Evolutionary conservation across 2,888 invertebrate genomes (phyloP).

Genomic region (Altica lythri): DNA sequence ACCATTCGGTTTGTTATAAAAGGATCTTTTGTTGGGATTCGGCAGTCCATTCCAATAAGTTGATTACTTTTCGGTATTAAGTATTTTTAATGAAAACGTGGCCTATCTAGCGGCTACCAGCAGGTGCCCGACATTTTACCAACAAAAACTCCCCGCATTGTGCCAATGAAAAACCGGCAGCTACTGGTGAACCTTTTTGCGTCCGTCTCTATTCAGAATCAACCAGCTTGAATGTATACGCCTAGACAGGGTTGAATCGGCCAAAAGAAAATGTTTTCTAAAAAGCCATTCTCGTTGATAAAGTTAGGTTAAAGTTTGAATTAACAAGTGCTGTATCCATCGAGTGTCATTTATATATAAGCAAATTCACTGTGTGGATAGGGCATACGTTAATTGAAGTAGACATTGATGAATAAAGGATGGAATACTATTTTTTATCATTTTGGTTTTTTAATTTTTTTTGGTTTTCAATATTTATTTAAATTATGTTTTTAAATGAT

Average conservation of each 20-base stretch:
- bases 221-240: slow-evolving; percentile 8
- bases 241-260: not conserved
- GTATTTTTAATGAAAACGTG: slow-evolving; percentile 27
- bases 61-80: slow-evolving; percentile 27
- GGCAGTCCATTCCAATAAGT: slow-evolving; percentile 23
- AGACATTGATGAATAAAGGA: no score
- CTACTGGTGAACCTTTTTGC: slow-evolving; percentile 5
- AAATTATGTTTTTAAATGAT: no score
- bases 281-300: no score
- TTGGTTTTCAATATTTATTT: no score
- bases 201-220: slow-evolving; percentile 7
- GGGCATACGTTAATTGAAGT: no score
- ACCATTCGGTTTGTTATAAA: not conserved
- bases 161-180: slow-evolving; percentile 1
- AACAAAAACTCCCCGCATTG: slow-evolving; percentile 6
- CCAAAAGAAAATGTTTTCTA: no score
- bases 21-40: slow-evolving; percentile 15
- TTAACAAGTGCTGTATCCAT: no score
- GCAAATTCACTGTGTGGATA: no score
- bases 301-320: no score
- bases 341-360: no score
- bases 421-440: no score
- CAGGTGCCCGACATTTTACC: not conserved
- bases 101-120: slow-evolving; percentile 5
- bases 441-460: no score